Base-by-base conservation (phyloP, 2,113 vertebrate species). In the Spea multiplicata region DNA sequence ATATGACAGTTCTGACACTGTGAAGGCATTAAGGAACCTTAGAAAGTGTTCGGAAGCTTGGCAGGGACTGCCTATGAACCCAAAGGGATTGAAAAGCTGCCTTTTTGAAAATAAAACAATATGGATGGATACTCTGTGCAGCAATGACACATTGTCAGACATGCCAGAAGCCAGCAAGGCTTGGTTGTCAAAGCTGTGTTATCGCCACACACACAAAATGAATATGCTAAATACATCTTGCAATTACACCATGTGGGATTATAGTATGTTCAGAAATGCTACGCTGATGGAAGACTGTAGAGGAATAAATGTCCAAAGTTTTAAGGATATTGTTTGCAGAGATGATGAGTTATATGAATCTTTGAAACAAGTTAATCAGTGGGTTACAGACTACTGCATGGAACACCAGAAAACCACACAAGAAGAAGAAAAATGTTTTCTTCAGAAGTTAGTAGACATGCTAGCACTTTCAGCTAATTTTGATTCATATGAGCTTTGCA, bases 401-500 rank as follows among this genome's bases (percentile, higher is more conserved):
- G 85, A 86, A 17, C 4, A n/a, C 6, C 46, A 49, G 70, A 74
- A 73, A 68, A 80, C 67, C 8, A 1, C 10, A 81, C 83, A 82
- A 47, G 89, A 82, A 30, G 80, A 83, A 57, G 82, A 82, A 45
- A 92, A 88, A 66, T 96, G 95, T 77, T 89, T 95, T 75, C 89
- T 95, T 75, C 93, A 94, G 77, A 90, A 87, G 81, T 85, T 95
- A 45, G 91, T 95, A 66, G 90, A 92, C 30, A 92, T 93, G 82
- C 91, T 96, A 59, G 91, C 91, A 48, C 89, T 88, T 0, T 92
- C 85, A 1, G 92, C 84, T 82, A 85, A 81, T 75, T 93, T 92
- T 85, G 93, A 90, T 83, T 86, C 84, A 0, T 92, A 92, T 0
- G 94, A 93, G 66, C 89, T 96, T 76, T 96, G 94, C 49, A 85